Evolutionary conservation across 2,888 invertebrate genomes (phyloP).

Genomic region (Pseudococcus viburni): DNA sequence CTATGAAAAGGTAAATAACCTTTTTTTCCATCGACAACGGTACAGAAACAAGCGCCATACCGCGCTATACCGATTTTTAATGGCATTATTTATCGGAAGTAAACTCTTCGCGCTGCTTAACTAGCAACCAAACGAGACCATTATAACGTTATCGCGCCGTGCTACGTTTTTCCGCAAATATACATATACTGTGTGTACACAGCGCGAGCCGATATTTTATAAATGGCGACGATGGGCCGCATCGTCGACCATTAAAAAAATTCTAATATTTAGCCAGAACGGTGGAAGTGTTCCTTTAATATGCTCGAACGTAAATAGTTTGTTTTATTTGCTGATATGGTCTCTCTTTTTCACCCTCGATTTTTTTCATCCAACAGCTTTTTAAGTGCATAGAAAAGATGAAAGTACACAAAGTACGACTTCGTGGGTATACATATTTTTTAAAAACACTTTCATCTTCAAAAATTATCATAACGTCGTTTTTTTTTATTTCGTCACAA

Average conservation of each 20-base stretch:
- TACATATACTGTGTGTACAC: not conserved
- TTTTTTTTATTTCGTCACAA: not conserved
- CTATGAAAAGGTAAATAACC: slow-evolving; percentile 42
- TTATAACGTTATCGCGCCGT: slow-evolving; percentile 37
- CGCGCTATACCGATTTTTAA: slow-evolving; percentile 44
- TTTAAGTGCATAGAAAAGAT: not conserved
- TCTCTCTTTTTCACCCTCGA: not conserved
- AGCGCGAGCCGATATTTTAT: not conserved
- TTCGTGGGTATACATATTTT: not conserved
- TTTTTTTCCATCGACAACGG: not conserved
- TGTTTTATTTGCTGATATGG: not conserved
- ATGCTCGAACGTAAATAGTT: not conserved
- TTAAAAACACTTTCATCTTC: not conserved
- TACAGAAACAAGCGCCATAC: slow-evolving; percentile 33
- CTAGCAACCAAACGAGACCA: slow-evolving; percentile 23
- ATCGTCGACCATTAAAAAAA: slow-evolving; percentile 7
- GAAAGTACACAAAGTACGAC: not conserved
- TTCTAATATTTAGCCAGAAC: not conserved
- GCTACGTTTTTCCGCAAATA: not conserved
- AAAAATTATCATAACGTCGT: not conserved
- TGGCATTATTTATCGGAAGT: slow-evolving; percentile 47
- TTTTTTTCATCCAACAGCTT: not conserved
- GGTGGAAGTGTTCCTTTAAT: not conserved
- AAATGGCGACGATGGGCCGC: not conserved
- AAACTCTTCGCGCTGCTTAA: slow-evolving; percentile 14